Base-by-base conservation (phyloP, 2,888 invertebrate genomes). In the Cheilosia soror region DNA sequence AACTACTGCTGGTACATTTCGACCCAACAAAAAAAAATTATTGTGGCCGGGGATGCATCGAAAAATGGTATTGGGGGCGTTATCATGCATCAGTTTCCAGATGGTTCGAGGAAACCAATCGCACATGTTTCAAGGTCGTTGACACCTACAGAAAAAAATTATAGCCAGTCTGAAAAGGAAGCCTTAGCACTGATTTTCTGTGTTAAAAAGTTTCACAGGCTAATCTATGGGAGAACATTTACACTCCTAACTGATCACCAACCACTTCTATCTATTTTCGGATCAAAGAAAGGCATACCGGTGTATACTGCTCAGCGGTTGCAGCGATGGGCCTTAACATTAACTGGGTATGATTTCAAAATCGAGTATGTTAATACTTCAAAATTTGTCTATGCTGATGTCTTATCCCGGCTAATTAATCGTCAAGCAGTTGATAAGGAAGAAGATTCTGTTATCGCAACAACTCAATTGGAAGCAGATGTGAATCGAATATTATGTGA, bases 261-360 rank as follows among this genome's bases (percentile, higher is more conserved):
- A 40, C 79, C 88, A 1, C 49, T 92, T 29, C 72, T 88, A 5
- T 60, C 87, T 4, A 89, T 92, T 53, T 89, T 53, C 88, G 89
- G 83, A 2, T 63, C 31, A 11, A 79, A 83, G 13, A 87, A 80
- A 44, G 71, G 78, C 9, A 60, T 87, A 25, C 80, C 87, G 25
- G 51, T 57, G 25, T 65, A 66, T 42, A 81, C 73, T 9, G 68
- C 80, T 25, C 68, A 76, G 15, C 47, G 79, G 31, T 66, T 80
- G 69, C 73, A 78, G 44, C 47, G 85, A 31, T 82, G 78, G 82
- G 55, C 76, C 11, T 15, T 86, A 3, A 65, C 53, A 4, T 25
- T 73, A 27, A 44, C 53, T 1, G 55, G 57, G 4, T 80, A 75
- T 31, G 75, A 75, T 25, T 81, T 76, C 51, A 60, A 55, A 9